These are phyloP conservation scores for Automeris io DNA, from an alignment of 2,888 invertebrate genomes.

Conservation along the genomic window DNA sequence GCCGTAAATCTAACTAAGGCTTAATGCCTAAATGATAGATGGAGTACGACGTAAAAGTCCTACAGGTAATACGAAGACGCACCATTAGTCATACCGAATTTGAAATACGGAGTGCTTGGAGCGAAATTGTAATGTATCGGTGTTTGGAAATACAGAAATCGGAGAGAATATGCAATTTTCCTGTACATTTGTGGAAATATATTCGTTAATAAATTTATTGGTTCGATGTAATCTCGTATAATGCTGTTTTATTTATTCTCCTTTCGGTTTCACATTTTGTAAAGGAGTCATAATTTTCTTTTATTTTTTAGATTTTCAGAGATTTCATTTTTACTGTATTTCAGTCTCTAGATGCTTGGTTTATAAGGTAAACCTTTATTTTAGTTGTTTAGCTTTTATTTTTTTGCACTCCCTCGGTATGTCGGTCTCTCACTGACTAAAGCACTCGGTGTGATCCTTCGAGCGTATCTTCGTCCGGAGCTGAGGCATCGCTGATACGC, in stretches of 20 bases:
- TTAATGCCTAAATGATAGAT: slow-evolving; percentile 61
- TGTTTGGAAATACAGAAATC: slow-evolving; percentile 24
- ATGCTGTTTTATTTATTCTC: slow-evolving; percentile 12
- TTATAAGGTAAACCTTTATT: too few species aligned
- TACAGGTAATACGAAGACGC: slow-evolving; percentile 53
- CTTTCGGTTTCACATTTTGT: neutral
- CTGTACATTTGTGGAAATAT: slow-evolving; percentile 15
- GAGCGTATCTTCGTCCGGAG: too few species aligned
- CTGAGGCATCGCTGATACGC: too few species aligned
- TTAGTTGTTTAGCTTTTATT: too few species aligned
- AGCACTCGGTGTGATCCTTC: too few species aligned
- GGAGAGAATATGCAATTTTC: slow-evolving; percentile 16
- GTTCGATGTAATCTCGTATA: slow-evolving; percentile 10
- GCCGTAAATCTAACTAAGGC: slow-evolving; percentile 61
- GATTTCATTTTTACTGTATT: neutral
- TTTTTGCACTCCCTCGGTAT: too few species aligned
- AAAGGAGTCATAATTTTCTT: neutral
- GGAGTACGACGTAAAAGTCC: slow-evolving; percentile 39
- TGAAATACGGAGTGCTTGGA: slow-evolving; percentile 32
- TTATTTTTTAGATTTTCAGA: neutral
- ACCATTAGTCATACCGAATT: slow-evolving; percentile 53
- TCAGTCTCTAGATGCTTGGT: too few species aligned
- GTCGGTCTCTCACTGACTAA: too few species aligned
- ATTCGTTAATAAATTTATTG: slow-evolving; percentile 6
- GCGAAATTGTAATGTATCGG: slow-evolving; percentile 32